Percentiles rank a stretch among this genome's conserved stretches.
Evolutionary conservation across 2,888 invertebrate species (phyloP).

Genomic region (Cataglyphis cursor): DNA sequence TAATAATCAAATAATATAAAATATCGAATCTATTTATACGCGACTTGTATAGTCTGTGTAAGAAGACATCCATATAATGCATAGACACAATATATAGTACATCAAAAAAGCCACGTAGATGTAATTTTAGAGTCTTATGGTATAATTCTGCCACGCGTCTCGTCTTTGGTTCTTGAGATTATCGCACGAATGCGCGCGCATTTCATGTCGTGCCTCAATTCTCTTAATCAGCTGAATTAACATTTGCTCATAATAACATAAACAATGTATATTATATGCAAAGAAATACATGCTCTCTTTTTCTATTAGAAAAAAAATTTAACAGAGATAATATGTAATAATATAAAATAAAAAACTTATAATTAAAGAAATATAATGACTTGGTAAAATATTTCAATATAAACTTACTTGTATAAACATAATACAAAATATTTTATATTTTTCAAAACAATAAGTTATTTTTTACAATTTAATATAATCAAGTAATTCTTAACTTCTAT

Average conservation of each 20-base stretch:
- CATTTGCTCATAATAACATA: background rate
- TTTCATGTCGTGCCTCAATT: background rate
- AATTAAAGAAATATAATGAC: background rate
- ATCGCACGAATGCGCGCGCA: background rate
- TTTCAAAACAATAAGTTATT: no score
- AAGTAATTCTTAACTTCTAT: no score
- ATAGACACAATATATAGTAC: background rate
- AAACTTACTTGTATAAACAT: no score
- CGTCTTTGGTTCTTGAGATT: background rate
- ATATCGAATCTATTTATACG: background rate
- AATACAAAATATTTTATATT: no score
- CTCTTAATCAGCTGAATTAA: conserved; percentile 11
- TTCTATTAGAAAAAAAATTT: background rate
- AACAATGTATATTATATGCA: background rate
- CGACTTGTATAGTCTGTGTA: background rate
- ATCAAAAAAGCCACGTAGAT: conserved; percentile 23
- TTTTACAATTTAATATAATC: no score
- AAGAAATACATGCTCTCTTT: background rate
- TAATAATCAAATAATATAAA: background rate
- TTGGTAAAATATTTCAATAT: no score
- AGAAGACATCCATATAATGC: conserved; percentile 5
- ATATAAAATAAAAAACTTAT: background rate
- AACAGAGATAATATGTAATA: background rate
- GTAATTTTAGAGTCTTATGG: conserved; percentile 36
- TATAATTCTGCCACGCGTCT: conserved; percentile 20